Base-by-base conservation (phyloP, 1,140 invertebrate genomes). In the Drosophila jambulina region DNA sequence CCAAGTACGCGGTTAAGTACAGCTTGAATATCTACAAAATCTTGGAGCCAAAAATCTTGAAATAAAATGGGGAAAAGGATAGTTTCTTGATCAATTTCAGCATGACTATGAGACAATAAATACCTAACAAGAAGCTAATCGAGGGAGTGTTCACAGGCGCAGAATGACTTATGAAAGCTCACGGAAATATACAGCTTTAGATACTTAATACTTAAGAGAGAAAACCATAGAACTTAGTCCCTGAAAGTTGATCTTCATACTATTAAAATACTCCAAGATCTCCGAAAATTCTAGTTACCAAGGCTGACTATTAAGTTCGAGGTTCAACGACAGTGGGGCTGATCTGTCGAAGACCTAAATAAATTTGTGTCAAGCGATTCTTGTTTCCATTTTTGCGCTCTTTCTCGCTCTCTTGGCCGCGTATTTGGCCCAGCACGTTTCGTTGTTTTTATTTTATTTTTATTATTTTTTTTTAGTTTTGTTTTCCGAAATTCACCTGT, bases 321-420 rank as follows among this genome's bases (percentile, higher is more conserved):
- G 57, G 40, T 36, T 54, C 19, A 29, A 27, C n/a, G 34, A 48
- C 60, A 38, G 61, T 62, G 59, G 70, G 48, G 27, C 36, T 46
- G 72, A 49, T 60, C 21, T 42, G 23, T 19, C 42, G 40, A 56
- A 78, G 82, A 58, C 74, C 77, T 54, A 80, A 77, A 72, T 83
- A 65, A 62, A 84, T 64, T 78, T 81, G 64, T 90, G 85, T 90
- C 85, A 90, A 82, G 78, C 54, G 64, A 85, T 60, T 78, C 58
- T 82, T 70, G 53, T 27, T 72, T 62, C 78, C 62, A 56, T 68
- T 58, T 58, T 70, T 64, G 21, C 32, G 40, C 21, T 27, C n/a
- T 3, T 65, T 21, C 12, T 12, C 23, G 13, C 45, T 77, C 45
- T 54, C 53, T 74, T 49, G 54, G 29, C 56, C 53, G 51, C 53